These are phyloP conservation scores for Enoplosus armatus DNA, from an alignment of 2,797 vertebrate genomes.

Conservation along the genomic window DNA sequence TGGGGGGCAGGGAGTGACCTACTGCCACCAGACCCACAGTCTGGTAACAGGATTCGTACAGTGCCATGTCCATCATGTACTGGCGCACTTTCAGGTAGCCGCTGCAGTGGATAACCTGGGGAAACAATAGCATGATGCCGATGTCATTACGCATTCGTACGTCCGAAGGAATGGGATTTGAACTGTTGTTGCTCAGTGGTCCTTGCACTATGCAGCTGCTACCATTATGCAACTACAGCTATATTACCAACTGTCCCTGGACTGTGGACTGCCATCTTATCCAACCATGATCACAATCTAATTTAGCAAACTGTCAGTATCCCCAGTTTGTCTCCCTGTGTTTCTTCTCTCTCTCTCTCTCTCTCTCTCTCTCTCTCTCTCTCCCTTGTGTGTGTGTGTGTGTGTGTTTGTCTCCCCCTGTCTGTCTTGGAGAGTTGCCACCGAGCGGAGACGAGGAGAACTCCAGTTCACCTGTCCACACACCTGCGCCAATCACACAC, in stretches of 20 bases:
- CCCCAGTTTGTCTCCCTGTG: too few relatives aligned
- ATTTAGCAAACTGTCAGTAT: background rate
- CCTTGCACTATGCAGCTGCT: background rate
- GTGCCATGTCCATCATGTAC: conserved; percentile 90
- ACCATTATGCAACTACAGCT: background rate
- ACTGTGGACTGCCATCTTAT: background rate
- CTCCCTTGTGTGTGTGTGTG: too few relatives aligned
- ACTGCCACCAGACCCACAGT: conserved; percentile 94
- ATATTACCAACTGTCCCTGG: background rate
- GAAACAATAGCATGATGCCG: background rate
- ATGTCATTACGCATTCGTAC: background rate
- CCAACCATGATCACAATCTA: background rate
- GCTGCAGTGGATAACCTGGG: conserved; percentile 97
- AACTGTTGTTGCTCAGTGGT: background rate
- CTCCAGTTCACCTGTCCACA: too few relatives aligned
- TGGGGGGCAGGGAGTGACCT: conserved; percentile 93
- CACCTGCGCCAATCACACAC: too few relatives aligned
- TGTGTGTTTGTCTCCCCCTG: too few relatives aligned
- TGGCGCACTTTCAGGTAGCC: conserved; percentile 95
- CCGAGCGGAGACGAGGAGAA: too few relatives aligned
- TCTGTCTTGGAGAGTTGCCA: too few relatives aligned
- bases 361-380: too few relatives aligned
- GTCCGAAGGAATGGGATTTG: background rate
- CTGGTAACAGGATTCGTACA: conserved; percentile 94
- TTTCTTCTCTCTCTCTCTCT: too few relatives aligned